Evolutionary conservation across 2,888 invertebrate species (phyloP).

Genomic region (Hypsopygia costalis): DNA sequence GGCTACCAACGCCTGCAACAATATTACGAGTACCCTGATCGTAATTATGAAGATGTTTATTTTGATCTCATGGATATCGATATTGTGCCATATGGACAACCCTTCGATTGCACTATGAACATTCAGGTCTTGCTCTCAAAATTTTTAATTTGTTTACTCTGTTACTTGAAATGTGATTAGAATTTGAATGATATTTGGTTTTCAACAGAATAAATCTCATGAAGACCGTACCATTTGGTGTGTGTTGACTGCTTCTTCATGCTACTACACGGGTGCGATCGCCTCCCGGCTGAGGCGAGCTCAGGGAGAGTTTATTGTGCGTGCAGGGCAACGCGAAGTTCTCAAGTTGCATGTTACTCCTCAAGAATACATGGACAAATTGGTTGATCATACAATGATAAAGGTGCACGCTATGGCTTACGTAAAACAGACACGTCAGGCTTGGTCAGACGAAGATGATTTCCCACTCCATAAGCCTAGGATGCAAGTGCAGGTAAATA

Average conservation of each 20-base stretch:
- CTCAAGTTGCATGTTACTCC: slow-evolving; percentile 82
- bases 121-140: slow-evolving; percentile 65
- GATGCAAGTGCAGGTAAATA: slow-evolving; percentile 81
- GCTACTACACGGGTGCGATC: slow-evolving; percentile 85
- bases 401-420: slow-evolving; percentile 87
- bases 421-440: slow-evolving; percentile 86
- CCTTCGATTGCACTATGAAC: slow-evolving; percentile 83
- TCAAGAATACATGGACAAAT: slow-evolving; percentile 84
- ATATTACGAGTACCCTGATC: slow-evolving; percentile 81
- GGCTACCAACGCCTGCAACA: slow-evolving; percentile 82
- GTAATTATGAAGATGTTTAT: slow-evolving; percentile 81
- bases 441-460: slow-evolving; percentile 87
- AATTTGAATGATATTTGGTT: slow-evolving; percentile 5
- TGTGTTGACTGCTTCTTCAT: slow-evolving; percentile 82
- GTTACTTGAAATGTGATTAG: neutral
- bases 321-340: slow-evolving; percentile 82
- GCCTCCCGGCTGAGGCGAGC: slow-evolving; percentile 82
- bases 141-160: neutral
- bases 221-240: slow-evolving; percentile 83
- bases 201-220: slow-evolving; percentile 79
- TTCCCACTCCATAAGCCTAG: slow-evolving; percentile 85
- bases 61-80: slow-evolving; percentile 85
- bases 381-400: slow-evolving; percentile 85
- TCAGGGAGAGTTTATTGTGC: slow-evolving; percentile 81
- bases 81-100: slow-evolving; percentile 82